Percentiles rank a stretch among this genome's conserved stretches.
phyloP scores from a whole-genome alignment of 2,888 invertebrate species.

The Lepidochrysops patricia region DNA sequence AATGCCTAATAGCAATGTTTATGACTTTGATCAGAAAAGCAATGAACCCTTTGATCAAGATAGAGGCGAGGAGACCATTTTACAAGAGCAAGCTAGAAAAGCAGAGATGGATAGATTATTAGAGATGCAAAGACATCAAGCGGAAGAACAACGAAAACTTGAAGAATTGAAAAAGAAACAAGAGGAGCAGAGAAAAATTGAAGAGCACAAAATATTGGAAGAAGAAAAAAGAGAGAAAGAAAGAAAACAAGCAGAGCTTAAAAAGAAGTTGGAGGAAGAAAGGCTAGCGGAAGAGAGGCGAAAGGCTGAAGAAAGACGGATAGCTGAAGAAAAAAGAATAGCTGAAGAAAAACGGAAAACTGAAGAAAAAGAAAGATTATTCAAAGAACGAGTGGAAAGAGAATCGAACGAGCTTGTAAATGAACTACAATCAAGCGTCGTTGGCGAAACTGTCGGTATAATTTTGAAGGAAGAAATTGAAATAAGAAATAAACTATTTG shows the following conservation, averaged over 20 bases:
- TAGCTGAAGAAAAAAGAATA: conserved; percentile 49
- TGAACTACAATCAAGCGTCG: conserved; percentile 46
- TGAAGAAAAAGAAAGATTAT: conserved; percentile 43
- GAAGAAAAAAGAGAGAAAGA: conserved; percentile 34
- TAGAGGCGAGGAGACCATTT: background rate
- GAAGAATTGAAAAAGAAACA: conserved; percentile 28
- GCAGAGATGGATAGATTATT: conserved; percentile 30
- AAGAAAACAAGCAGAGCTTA: conserved; percentile 38
- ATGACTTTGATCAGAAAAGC: conserved; percentile 41
- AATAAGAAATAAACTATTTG: conserved; percentile 37
- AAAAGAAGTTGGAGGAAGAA: conserved; percentile 44
- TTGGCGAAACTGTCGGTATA: conserved; percentile 37
- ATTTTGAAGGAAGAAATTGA: conserved; percentile 47
- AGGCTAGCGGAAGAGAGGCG: conserved; percentile 18
- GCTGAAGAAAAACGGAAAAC: conserved; percentile 46
- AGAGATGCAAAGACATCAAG: background rate
- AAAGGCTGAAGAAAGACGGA: conserved; percentile 44
- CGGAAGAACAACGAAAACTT: conserved; percentile 15
- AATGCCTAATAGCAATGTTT: conserved; percentile 34
- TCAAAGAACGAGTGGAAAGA: conserved; percentile 47
- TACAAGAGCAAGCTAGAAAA: conserved; percentile 21
- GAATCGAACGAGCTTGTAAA: conserved; percentile 46
- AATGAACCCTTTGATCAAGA: conserved; percentile 28
- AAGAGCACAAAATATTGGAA: conserved; percentile 26
- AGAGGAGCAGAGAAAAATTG: conserved; percentile 24